Base-by-base conservation (phyloP, 2,797 vertebrate genomes). In the Oophaga sylvatica region DNA sequence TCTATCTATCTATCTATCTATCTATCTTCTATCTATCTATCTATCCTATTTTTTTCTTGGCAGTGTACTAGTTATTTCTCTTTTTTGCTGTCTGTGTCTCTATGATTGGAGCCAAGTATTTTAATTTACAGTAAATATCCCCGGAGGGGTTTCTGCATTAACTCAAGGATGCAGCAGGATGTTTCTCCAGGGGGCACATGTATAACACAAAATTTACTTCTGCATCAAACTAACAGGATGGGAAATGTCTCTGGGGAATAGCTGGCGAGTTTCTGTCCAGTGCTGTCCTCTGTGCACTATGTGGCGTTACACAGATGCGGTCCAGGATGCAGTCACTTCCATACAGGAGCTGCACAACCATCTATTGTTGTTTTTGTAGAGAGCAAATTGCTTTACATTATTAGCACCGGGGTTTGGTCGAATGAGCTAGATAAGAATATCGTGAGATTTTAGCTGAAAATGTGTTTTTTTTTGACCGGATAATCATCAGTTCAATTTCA, bases 91-190 rank as follows among this genome's bases (percentile, higher is more conserved):
- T 63, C 71, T 84, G n/a, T 84, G 83, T 77, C 59, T 84, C 41
- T 59, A 84, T 62, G 31, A 48, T 77, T 84, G 71, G 71, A 76
- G 83, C 83, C 59, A 77, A 84, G 71, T 84, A 84, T 84, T 84
- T 76, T 29, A 63, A 77, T 63, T 84, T 77, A 53, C 83, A 84
- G 83, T 63, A 31, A 77, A 77, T 77, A 77, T 84, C 71, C 83
- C 83, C 83, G 29, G 83, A 84, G 83, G 83, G 71, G 57, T 48
- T 77, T 65, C 59, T 84, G 83, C 71, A 76, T 48, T 60, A 29
- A 31, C 83, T 77, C 71, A 77, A 71, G 6, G 62, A 76, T 53
- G 71, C 29, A 45, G 41, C 73, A 62, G 68, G 48, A n/a, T 76
- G 60, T 53, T 77, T 76, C 82, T 84, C 70, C 56, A 57, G 68